Evolutionary conservation across 1,140 invertebrate species (phyloP).

Genomic region (Musca domestica): DNA sequence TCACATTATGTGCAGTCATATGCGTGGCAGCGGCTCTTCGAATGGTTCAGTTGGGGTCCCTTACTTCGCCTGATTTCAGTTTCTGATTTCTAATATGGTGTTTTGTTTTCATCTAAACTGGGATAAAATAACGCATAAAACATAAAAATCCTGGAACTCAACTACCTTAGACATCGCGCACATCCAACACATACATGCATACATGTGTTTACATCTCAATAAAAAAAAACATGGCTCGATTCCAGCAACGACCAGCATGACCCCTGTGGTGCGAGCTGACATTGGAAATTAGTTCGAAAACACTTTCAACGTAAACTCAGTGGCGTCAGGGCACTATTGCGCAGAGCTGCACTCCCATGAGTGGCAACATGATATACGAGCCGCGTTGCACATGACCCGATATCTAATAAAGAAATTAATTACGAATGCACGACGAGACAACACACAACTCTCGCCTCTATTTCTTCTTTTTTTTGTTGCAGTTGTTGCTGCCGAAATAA

Average conservation of each 20-base stretch:
- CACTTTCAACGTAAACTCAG: slow-evolving; percentile 9
- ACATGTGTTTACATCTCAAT: no score
- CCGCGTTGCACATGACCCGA: no score
- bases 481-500: background rate
- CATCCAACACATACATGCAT: no score
- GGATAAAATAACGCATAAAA: no score
- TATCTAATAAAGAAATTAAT: slow-evolving; percentile 6
- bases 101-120: no score
- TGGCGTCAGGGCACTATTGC: background rate
- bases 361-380: background rate
- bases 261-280: background rate
- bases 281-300: slow-evolving; percentile 13
- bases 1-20: background rate
- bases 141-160: no score
- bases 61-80: no score
- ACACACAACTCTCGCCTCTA: background rate
- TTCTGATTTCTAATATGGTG: no score
- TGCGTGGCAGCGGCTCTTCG: background rate
- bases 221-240: no score
- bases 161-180: no score
- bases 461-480: background rate
- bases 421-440: slow-evolving; percentile 2
- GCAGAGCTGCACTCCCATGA: background rate
- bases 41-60: no score
- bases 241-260: background rate